Conservation (phyloP, 1,140 invertebrate genomes). For the Melanaphis sacchari region DNA sequence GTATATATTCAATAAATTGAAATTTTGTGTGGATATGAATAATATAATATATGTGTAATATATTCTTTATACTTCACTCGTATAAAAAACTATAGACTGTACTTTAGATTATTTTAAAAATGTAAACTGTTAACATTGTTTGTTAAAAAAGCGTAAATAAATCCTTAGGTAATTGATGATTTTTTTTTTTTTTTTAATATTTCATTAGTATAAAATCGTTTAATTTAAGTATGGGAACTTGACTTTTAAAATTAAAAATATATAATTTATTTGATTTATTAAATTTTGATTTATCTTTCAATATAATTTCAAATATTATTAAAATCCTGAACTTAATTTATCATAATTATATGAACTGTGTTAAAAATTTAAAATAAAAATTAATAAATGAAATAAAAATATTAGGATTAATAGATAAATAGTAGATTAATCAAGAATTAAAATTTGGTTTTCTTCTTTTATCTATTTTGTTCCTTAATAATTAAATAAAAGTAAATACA, state of each 20-base stretch:
- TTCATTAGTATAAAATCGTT: not conserved
- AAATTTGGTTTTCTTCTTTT: not conserved
- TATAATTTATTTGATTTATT: not conserved
- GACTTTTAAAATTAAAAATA: not conserved
- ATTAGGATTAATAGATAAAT: too few species aligned
- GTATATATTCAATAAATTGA: too few species aligned
- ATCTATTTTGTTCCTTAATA: not conserved
- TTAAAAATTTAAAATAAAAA: not conserved
- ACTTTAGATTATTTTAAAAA: not conserved
- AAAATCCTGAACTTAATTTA: not conserved
- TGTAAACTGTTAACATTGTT: not conserved
- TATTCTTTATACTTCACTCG: too few species aligned
- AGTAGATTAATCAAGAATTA: not conserved
- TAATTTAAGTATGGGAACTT: not conserved
- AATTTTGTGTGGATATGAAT: too few species aligned
- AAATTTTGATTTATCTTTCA: not conserved
- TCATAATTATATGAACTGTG: not conserved
- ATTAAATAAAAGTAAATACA: not conserved
- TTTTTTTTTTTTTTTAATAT: not conserved
- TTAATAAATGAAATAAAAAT: not conserved
- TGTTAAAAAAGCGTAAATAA: not conserved
- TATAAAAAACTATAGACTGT: not conserved
- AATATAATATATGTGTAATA: too few species aligned
- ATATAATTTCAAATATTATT: not conserved
- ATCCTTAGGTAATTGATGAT: not conserved